These are phyloP conservation scores for Drosophila cognata DNA, from an alignment of 2,888 invertebrate species.

Conservation along the genomic window DNA sequence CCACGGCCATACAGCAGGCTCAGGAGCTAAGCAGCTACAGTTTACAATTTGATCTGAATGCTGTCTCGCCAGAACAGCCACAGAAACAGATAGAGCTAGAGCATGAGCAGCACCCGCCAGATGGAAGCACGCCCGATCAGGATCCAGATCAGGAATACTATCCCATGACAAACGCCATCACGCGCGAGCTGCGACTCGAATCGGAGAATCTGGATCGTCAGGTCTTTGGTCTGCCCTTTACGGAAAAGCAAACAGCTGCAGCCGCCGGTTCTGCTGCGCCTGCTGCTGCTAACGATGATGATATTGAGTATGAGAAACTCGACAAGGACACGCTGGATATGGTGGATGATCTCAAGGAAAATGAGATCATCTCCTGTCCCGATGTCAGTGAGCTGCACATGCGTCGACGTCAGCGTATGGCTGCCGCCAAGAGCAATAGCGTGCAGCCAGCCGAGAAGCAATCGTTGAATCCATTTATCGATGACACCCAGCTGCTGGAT, in stretches of 20 bases:
- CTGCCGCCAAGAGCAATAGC: slow-evolving; percentile 71
- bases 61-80: slow-evolving; percentile 53
- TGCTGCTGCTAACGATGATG: slow-evolving; percentile 46
- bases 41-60: slow-evolving; percentile 76
- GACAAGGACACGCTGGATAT: slow-evolving; percentile 84
- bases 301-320: slow-evolving; percentile 83
- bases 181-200: slow-evolving; percentile 92
- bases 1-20: slow-evolving; percentile 82
- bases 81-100: slow-evolving; percentile 72
- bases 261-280: slow-evolving; percentile 21
- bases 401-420: slow-evolving; percentile 74
- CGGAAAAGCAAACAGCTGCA: slow-evolving; percentile 45
- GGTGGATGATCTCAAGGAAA: slow-evolving; percentile 82
- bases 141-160: slow-evolving; percentile 93
- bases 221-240: slow-evolving; percentile 88
- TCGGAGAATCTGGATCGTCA: slow-evolving; percentile 93
- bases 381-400: slow-evolving; percentile 81
- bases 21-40: slow-evolving; percentile 79
- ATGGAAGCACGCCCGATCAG: slow-evolving; percentile 83
- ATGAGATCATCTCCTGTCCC: slow-evolving; percentile 82
- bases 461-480: slow-evolving; percentile 80
- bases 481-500: slow-evolving; percentile 56
- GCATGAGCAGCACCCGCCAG: slow-evolving; percentile 43
- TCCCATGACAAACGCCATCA: slow-evolving; percentile 95
- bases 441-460: slow-evolving; percentile 59